A percentile compares a stretch with the other conserved stretches of the same genome.
Conservation (phyloP, 2,797 vertebrate genomes). For the Tokudaia muenninki region DNA sequence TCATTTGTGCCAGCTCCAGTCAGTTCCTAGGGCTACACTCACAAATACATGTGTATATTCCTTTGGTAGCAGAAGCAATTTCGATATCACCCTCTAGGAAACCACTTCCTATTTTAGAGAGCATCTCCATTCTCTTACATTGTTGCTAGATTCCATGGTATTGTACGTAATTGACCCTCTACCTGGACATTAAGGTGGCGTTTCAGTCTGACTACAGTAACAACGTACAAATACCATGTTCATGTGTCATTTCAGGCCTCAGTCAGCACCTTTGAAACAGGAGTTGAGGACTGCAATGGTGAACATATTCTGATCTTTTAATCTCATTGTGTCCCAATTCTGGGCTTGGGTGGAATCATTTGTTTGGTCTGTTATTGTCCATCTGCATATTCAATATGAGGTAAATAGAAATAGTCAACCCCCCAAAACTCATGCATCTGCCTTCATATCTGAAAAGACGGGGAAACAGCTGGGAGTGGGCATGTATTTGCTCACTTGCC, state of each 20-base stretch:
- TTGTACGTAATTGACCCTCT: neutral
- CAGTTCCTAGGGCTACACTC: neutral
- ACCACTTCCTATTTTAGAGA: neutral
- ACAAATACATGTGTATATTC: neutral
- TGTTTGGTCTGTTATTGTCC: neutral
- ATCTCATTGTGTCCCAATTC: neutral
- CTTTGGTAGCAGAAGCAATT: neutral
- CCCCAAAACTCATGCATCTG: neutral
- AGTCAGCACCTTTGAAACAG: neutral
- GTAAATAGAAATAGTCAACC: neutral
- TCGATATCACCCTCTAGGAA: neutral
- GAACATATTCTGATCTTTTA: neutral
- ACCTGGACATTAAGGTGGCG: neutral
- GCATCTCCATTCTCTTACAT: neutral
- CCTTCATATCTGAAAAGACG: neutral
- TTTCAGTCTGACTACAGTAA: neutral
- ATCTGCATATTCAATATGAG: neutral
- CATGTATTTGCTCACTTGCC: conserved; percentile 12
- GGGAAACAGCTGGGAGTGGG: neutral
- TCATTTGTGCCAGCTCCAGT: neutral
- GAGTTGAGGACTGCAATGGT: neutral
- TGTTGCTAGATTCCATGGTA: neutral
- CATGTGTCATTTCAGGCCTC: neutral
- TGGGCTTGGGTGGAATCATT: neutral
- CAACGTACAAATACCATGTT: too few relatives aligned